phyloP scores from a whole-genome alignment of 2,113 vertebrate genomes.

The Percina caprodes region DNA sequence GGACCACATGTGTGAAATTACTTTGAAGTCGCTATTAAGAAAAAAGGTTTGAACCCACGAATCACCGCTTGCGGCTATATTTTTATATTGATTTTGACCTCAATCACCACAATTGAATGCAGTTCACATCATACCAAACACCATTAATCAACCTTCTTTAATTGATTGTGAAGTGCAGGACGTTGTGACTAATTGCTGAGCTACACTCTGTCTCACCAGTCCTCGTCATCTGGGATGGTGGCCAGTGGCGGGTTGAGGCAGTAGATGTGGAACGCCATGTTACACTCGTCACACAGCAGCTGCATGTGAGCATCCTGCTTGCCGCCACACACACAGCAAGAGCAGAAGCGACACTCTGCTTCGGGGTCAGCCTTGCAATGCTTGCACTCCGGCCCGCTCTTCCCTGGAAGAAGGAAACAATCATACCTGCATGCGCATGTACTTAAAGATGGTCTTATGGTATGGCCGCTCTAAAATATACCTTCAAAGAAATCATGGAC shows the following conservation, averaged over 20 bases:
- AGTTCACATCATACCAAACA: slow-evolving; percentile 11
- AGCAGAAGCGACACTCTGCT: slow-evolving; percentile 94
- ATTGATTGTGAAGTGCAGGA: too few relatives aligned
- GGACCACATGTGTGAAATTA: too few relatives aligned
- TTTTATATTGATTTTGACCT: slow-evolving; percentile 17
- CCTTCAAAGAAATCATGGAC: neutral
- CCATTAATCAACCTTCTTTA: slow-evolving; percentile 32
- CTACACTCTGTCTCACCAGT: slow-evolving; percentile 89
- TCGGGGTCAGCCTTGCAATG: slow-evolving; percentile 97
- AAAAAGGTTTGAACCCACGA: too few relatives aligned
- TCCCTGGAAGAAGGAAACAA: slow-evolving; percentile 82
- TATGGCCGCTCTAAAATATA: neutral
- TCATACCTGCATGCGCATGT: neutral
- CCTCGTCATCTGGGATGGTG: slow-evolving; percentile 97
- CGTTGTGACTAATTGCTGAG: slow-evolving; percentile 23
- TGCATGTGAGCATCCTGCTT: slow-evolving; percentile 99
- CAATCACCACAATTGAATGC: slow-evolving; percentile 16
- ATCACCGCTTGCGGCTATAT: too few relatives aligned
- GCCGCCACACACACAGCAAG: slow-evolving; percentile 95
- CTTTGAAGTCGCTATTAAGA: too few relatives aligned
- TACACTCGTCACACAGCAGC: slow-evolving; percentile 97
- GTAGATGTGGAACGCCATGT: slow-evolving; percentile 99
- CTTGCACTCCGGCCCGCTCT: slow-evolving; percentile 98
- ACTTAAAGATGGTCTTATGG: neutral
- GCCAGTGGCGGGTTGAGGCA: slow-evolving; percentile 95